Percentiles rank a stretch among this genome's conserved stretches.
phyloP scores from a whole-genome alignment of 2,113 vertebrate species.

The Lynx canadensis region DNA sequence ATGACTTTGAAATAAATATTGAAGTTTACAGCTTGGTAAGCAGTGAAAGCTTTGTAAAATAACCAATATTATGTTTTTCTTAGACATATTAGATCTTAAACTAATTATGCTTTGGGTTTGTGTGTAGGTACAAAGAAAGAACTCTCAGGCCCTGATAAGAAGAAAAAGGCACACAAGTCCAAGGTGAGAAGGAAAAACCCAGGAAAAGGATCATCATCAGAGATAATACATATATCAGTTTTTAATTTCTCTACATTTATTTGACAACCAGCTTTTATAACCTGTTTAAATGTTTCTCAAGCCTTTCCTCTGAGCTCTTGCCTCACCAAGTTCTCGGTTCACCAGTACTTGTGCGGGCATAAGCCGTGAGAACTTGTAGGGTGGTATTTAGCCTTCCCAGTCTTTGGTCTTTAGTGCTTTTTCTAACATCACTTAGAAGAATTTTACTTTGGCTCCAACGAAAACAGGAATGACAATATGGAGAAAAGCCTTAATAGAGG shows the following conservation, averaged over 20 bases:
- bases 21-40: slow-evolving; percentile 96
- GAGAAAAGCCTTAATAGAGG: not conserved
- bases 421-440: not conserved
- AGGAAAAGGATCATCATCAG: not conserved
- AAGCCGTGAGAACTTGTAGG: not conserved
- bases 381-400: not conserved
- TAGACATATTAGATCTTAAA: not conserved
- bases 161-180: slow-evolving; percentile 94
- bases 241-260: not conserved
- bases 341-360: not conserved
- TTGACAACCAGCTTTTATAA: not conserved
- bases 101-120: slow-evolving; percentile 28
- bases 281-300: not conserved
- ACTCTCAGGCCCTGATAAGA: slow-evolving; percentile 89
- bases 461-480: not conserved
- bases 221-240: not conserved
- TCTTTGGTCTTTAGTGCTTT: not conserved
- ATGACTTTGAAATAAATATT: slow-evolving; percentile 93
- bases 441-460: not conserved
- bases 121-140: slow-evolving; percentile 93
- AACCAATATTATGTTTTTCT: slow-evolving; percentile 32
- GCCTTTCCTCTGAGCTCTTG: not conserved
- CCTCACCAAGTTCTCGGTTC: not conserved
- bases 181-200: slow-evolving; percentile 88
- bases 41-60: slow-evolving; percentile 65